These are phyloP conservation scores for Acleris holmiana DNA, from an alignment of 2,888 invertebrate species.

Conservation along the genomic window DNA sequence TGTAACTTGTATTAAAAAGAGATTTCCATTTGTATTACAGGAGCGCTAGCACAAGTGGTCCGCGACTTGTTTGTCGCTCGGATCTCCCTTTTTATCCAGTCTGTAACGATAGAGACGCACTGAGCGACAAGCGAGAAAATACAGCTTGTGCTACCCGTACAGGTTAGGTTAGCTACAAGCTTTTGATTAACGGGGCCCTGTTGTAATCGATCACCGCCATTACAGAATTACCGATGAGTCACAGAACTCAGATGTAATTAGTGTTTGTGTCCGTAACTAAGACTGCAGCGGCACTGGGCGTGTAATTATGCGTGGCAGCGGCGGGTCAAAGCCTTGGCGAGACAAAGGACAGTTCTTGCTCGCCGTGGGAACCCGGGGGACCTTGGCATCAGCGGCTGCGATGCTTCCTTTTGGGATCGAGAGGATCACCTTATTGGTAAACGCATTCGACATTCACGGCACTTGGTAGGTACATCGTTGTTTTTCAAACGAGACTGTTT, in stretches of 20 bases:
- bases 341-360: conserved; percentile 63
- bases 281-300: conserved; percentile 13
- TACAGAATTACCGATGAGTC: conserved; percentile 17
- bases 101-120: too few relatives aligned
- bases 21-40: too few relatives aligned
- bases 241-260: conserved; percentile 3
- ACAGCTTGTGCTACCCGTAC: too few relatives aligned
- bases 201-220: neutral
- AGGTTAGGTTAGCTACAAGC: too few relatives aligned
- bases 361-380: conserved; percentile 59
- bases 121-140: too few relatives aligned
- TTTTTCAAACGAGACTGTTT: too few relatives aligned
- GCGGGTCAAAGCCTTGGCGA: conserved; percentile 42
- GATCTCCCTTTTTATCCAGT: too few relatives aligned
- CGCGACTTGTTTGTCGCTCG: too few relatives aligned
- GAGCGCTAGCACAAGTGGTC: too few relatives aligned
- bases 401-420: conserved; percentile 43
- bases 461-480: too few relatives aligned
- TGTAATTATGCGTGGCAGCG: conserved; percentile 41
- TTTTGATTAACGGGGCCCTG: too few relatives aligned
- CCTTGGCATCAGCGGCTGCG: conserved; percentile 52
- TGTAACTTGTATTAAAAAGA: too few relatives aligned
- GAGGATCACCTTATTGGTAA: conserved; percentile 2
- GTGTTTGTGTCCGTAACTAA: conserved; percentile 19
- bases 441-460: neutral